Evolutionary conservation across 2,888 invertebrate genomes (phyloP).

Genomic region (Mythimna impura): DNA sequence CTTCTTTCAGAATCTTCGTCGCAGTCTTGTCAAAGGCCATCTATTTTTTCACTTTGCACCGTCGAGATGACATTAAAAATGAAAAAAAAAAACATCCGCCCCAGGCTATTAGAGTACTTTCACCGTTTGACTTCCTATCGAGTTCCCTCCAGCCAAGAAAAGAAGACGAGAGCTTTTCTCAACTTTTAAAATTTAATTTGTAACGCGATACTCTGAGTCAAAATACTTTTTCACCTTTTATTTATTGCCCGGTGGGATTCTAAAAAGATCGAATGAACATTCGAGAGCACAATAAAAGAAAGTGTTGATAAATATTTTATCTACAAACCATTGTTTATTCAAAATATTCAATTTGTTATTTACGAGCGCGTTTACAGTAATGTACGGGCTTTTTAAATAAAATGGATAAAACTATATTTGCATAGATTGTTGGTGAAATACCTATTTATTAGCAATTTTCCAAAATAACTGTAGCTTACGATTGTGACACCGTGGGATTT

Average conservation of each 20-base stretch:
- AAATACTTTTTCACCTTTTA: conserved; percentile 45
- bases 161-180: conserved; percentile 5
- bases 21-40: neutral
- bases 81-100: neutral
- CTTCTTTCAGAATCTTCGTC: neutral
- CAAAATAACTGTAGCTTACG: too few species aligned
- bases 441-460: too few species aligned
- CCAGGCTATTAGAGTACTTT: neutral
- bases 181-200: conserved; percentile 54
- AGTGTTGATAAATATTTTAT: conserved; percentile 41
- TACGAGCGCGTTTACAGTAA: conserved; percentile 12
- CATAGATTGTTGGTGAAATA: neutral
- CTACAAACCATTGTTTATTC: conserved; percentile 28
- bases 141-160: conserved; percentile 15
- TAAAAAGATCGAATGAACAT: conserved; percentile 30
- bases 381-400: conserved; percentile 2
- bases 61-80: neutral
- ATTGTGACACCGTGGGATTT: too few species aligned
- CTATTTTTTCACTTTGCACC: neutral
- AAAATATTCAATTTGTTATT: conserved; percentile 20
- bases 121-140: conserved; percentile 23
- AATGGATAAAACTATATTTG: neutral
- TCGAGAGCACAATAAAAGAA: conserved; percentile 24
- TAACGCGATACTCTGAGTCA: conserved; percentile 36
- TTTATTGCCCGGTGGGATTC: conserved; percentile 40